phyloP scores from a whole-genome alignment of 2,113 vertebrate genomes.

The Syngnathus scovelli region DNA sequence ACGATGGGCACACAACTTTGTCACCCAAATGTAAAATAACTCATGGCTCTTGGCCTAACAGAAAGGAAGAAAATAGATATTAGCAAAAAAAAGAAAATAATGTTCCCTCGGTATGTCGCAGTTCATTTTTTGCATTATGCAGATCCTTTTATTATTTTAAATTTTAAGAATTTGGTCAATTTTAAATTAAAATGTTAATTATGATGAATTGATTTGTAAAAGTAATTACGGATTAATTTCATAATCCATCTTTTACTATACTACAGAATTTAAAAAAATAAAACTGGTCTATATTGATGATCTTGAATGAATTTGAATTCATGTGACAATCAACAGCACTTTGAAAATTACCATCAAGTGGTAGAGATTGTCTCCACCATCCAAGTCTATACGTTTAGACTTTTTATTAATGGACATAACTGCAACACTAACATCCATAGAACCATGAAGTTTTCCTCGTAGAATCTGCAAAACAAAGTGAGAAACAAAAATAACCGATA shows the following conservation, averaged over 20 bases:
- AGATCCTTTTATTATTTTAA: no score
- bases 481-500: neutral
- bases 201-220: no score
- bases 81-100: neutral
- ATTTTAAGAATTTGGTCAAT: no score
- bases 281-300: neutral
- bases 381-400: constrained; percentile 85
- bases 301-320: neutral
- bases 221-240: no score
- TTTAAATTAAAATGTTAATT: no score
- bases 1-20: constrained; percentile 83
- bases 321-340: neutral
- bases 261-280: neutral
- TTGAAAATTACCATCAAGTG: constrained; percentile 79
- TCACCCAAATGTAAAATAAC: constrained; percentile 84
- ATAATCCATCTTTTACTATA: no score
- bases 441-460: constrained; percentile 84
- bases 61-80: neutral
- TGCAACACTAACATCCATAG: constrained; percentile 81
- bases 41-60: constrained; percentile 82
- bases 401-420: constrained; percentile 94
- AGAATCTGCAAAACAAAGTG: constrained; percentile 64
- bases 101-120: no score
- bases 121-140: no score
- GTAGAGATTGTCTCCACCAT: constrained; percentile 87